Percentiles rank a stretch among this genome's conserved stretches.
These are phyloP conservation scores for Heliothis peltigera DNA, from an alignment of 2,888 invertebrate species.

Conservation along the genomic window DNA sequence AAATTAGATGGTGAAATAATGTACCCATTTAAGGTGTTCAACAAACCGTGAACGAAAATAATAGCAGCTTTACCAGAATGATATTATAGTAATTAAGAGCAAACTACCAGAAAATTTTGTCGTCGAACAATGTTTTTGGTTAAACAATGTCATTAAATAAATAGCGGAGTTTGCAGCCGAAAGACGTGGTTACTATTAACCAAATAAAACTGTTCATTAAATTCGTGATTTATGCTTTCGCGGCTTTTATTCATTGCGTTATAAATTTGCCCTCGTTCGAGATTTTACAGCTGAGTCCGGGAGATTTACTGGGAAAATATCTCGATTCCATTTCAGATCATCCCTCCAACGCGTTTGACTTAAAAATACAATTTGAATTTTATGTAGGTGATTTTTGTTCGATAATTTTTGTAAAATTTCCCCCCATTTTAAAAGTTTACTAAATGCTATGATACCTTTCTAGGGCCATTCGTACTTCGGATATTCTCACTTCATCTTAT, in stretches of 20 bases:
- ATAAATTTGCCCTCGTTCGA: slow-evolving; percentile 71
- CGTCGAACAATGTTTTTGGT: slow-evolving; percentile 75
- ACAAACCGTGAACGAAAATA: slow-evolving; percentile 82
- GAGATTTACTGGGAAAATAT: slow-evolving; percentile 60
- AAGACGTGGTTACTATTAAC: slow-evolving; percentile 59
- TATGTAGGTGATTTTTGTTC: slow-evolving; percentile 8
- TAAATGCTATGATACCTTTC: no score
- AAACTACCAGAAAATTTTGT: slow-evolving; percentile 76
- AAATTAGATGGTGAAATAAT: slow-evolving; percentile 72
- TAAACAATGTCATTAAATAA: slow-evolving; percentile 72
- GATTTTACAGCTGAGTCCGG: slow-evolving; percentile 63
- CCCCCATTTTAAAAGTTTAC: not conserved
- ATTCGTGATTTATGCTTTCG: slow-evolving; percentile 75
- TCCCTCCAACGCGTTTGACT: slow-evolving; percentile 52
- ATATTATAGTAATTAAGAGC: slow-evolving; percentile 82
- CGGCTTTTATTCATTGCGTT: slow-evolving; percentile 73
- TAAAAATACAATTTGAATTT: slow-evolving; percentile 47
- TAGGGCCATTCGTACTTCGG: no score
- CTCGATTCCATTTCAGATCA: slow-evolving; percentile 60
- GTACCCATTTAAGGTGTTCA: slow-evolving; percentile 75
- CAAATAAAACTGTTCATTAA: slow-evolving; percentile 71
- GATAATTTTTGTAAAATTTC: not conserved
- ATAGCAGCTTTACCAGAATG: slow-evolving; percentile 68
- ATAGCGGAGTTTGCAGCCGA: slow-evolving; percentile 60
- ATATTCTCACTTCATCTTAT: no score